Base-by-base conservation (phyloP, 1,140 invertebrate species). In the Scaptodrosophila lebanonensis region DNA sequence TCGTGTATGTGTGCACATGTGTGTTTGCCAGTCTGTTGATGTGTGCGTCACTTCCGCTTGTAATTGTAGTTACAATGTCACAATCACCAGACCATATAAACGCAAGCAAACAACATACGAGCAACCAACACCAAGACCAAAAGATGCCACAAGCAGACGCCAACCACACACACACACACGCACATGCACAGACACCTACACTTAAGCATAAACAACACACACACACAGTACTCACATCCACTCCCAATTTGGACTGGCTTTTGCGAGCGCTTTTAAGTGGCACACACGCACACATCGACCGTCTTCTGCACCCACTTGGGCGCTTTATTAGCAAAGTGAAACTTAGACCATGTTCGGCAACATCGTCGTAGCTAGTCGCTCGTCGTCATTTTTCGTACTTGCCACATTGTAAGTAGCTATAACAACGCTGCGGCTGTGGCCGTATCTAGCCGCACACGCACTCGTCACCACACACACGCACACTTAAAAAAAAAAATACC, bases 11-110 rank as follows among this genome's bases (percentile, higher is more conserved):
- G 20, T 53, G 38, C 52, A 29, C 25, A 12, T 32, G 33, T 47
- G 42, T 39, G 27, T 43, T 15, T 42, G 44, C 66, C 47, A 67
- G 73, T 82, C 58, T 52, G 69, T 73, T 73, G 65, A 75, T 82
- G 73, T 65, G 54, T 83, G 75, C 75, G 65, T 75, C 76, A 75
- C 76, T 82, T 82, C 75, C 75, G 75, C 75, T 70, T 82, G 75
- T 82, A 82, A 82, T 82, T 82, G 75, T 82, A 82, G 75, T 72
- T 83, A 82, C 75, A 82, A 82, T 82, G 75, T 82, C 75, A 82
- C 75, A 82, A 82, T 82, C 75, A 82, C 69, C 54, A 82, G 75
- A 82, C 75, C 75, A 70, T 82, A 83, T 83, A 75, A 82, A 75
- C 76, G 75, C 57, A 60, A 40, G 51, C 75, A 66, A 64, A 60